Conservation (phyloP, 2,888 invertebrate species). For the Eupithecia abbreviata region DNA sequence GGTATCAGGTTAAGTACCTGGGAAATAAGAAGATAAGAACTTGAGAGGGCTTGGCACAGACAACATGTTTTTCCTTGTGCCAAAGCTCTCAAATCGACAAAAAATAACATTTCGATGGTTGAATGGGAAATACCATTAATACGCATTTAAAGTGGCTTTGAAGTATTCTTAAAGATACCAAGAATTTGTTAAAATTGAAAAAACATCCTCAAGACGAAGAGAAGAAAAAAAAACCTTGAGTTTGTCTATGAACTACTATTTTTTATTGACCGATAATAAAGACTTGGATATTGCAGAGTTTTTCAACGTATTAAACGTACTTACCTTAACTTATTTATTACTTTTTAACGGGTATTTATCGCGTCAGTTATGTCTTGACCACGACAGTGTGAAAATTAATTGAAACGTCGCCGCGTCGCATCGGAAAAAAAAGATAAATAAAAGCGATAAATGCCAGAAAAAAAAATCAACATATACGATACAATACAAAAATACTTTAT, state of each 20-base stretch:
- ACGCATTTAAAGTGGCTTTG: background rate
- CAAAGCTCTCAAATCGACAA: background rate
- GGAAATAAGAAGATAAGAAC: background rate
- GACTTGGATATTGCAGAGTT: background rate
- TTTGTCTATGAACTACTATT: background rate
- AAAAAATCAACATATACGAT: no score
- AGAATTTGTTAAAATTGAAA: background rate
- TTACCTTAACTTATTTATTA: no score
- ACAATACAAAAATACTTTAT: no score
- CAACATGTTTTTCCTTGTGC: background rate
- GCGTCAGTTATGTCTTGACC: no score
- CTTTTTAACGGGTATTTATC: no score
- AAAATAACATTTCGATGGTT: background rate
- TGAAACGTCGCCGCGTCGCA: no score
- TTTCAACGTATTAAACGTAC: background rate
- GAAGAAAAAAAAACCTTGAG: background rate
- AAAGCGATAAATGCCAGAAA: no score
- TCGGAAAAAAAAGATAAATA: no score
- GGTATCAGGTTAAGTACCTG: background rate
- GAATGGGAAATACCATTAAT: background rate
- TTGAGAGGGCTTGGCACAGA: background rate
- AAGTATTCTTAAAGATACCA: background rate
- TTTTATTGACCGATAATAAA: background rate
- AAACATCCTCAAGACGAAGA: background rate
- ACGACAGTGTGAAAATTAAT: no score